Percentiles rank a stretch among this genome's conserved stretches.
Conservation (phyloP, 1,140 invertebrate genomes). For the Drosophila ambigua region DNA sequence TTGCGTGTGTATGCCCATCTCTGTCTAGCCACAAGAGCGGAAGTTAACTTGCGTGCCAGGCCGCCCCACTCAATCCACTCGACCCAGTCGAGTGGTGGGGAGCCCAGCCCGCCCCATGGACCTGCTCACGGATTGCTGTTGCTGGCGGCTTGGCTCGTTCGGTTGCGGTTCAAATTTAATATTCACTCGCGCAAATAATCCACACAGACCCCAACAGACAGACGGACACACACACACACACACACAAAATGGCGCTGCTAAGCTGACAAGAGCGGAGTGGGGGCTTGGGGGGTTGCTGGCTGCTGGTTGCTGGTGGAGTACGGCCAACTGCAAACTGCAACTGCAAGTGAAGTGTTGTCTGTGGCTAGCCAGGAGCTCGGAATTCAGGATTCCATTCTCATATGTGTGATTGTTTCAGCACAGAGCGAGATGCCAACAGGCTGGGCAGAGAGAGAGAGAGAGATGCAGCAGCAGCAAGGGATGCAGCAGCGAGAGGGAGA, state of each 20-base stretch:
- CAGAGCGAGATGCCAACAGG: not conserved
- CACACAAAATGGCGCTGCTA: constrained; percentile 77
- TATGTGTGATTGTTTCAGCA: constrained; percentile 14
- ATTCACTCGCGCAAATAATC: constrained; percentile 81
- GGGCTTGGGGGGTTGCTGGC: not conserved
- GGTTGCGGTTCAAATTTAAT: constrained; percentile 81
- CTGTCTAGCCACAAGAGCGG: constrained; percentile 71
- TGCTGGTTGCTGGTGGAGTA: constrained; percentile 14
- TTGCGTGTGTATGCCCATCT: constrained; percentile 18
- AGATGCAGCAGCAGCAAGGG: not conserved
- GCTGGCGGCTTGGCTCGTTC: constrained; percentile 72
- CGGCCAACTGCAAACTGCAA: constrained; percentile 73
- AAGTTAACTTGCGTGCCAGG: constrained; percentile 77
- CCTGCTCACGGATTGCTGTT: constrained; percentile 32
- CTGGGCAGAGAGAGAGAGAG: too few relatives aligned
- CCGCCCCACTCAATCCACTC: not conserved
- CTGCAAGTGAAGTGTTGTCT: constrained; percentile 79
- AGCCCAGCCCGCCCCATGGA: not conserved
- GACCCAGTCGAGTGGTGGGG: not conserved
- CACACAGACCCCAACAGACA: constrained; percentile 52
- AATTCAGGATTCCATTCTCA: constrained; percentile 35
- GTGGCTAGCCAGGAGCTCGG: constrained; percentile 60
- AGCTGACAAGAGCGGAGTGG: constrained; percentile 48
- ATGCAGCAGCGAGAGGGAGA: not conserved
- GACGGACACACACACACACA: constrained; percentile 49